phyloP scores from a whole-genome alignment of 2,797 vertebrate species.

The Leucoraja ocellata region DNA sequence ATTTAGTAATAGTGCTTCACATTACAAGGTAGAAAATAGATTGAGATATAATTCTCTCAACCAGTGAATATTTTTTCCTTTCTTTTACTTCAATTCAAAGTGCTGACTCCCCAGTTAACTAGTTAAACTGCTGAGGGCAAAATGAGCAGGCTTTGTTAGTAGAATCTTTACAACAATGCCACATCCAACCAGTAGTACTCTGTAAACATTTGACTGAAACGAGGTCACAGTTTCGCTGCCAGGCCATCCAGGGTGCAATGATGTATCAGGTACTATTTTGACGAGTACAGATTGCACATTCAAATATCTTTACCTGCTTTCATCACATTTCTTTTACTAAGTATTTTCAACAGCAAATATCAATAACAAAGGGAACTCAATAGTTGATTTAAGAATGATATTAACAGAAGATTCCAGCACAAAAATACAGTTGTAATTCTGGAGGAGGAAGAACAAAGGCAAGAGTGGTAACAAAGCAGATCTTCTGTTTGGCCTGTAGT shows the following conservation, averaged over 20 bases:
- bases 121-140: background rate
- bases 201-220: background rate
- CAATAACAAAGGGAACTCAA: background rate
- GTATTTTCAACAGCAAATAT: background rate
- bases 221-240: background rate
- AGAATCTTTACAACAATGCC: background rate
- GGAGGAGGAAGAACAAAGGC: background rate
- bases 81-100: background rate
- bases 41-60: background rate
- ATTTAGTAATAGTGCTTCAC: background rate
- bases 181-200: background rate
- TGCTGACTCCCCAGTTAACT: background rate
- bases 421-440: background rate
- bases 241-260: background rate
- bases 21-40: background rate
- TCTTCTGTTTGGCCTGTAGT: background rate
- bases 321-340: background rate
- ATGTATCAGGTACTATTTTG: background rate
- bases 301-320: background rate
- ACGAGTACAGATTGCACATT: background rate
- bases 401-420: background rate
- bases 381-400: background rate
- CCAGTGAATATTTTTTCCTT: background rate
- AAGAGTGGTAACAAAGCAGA: background rate
- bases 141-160: background rate